Base-by-base conservation (phyloP, 2,113 vertebrate species). In the Atrichornis clamosus region DNA sequence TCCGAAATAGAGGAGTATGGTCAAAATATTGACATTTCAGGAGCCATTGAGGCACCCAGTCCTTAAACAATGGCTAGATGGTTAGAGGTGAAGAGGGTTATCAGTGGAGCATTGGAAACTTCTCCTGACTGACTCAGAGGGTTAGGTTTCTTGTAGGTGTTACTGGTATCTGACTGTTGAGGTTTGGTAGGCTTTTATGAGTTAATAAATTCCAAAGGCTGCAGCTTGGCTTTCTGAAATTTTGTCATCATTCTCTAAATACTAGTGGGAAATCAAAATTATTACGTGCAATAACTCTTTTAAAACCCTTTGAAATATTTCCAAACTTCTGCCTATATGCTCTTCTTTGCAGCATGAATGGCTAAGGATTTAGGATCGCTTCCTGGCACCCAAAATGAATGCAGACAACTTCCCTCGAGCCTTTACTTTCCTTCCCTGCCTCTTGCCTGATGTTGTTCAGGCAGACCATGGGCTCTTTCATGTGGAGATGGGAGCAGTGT, bases 181-280 rank as follows among this genome's bases (percentile, higher is more conserved):
- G 52, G 35, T 67, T 85, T 70, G 52, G 63, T 87, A 80, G 55
- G 27, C 21, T 92, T 96, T 95, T 94, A 92, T 81, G 92, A 95
- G 79, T 93, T 96, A 87, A 91, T 91, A 84, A 92, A 93, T 94
- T 88, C 68, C 88, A 59, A 90, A 82, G 83, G 49, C 72, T 88
- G 63, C 39, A 88, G 64, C 84, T 93, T 84, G 92, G 47, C 76
- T 84, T 92, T 96, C 69, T 87, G 84, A 95, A 93, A 93, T 94
- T 96, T 80, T 77, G 89, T 96, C 82, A 93, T 90, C 60, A 84
- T 93, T 93, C 76, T 60, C 63, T 89, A 95, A 96, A 93, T 81
- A 72, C 60, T 90, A 86, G 60, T 88, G 88, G 88, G 92, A 94
- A 96, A 96, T 96, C 85, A 89, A 93, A 95, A 93, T 97, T 96